Base-by-base conservation (phyloP, 2,113 vertebrate species). In the Pagrus major region DNA sequence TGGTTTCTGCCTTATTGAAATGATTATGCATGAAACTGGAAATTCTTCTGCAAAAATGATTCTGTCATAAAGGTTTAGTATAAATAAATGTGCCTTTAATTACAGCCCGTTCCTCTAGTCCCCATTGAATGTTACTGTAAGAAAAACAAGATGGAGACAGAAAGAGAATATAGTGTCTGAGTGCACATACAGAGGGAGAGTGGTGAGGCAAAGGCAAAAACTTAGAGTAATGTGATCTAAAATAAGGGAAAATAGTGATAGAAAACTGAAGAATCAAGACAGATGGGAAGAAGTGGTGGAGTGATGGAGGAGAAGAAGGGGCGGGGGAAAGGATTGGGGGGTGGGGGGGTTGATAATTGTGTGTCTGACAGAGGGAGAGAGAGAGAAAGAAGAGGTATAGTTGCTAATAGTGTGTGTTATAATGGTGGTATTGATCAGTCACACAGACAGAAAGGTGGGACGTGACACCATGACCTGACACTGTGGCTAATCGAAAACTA, bases 401-500 rank as follows among this genome's bases (percentile, higher is more conserved):
- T 80, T 81, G 85, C 81, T 91, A 91, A 90, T 89, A 90, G 78
- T 84, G 84, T 93, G 80, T 87, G 90, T 86, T n/a, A n/a, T n/a
- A 87, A 90, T 88, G 86, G 70, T 73, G 73, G 87, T 92, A 93
- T 93, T 88, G 92, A 92, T 91, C 91, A 92, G 77, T 80, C 63
- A 33, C 84, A 83, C 90, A 90, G 91, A 85, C 86, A 77, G 58
- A 84, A 73, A 85, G 83, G 83, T 89, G 81, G 78, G 88, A 91
- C 77, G 42, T 82, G 88, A 89, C 91, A 88, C 71, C 35, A 16
- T 91, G 92, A 91, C 90, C 92, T 81, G 87, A 89, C 88, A 90
- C 75, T 64, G 76, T 54, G 51, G 84, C 86, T 91, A 89, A 93
- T 93, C 92, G 91, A 93, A 93, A 93, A 86, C 90, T 93, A 91